Conservation (phyloP, 2,888 invertebrate genomes). For the Steinernema carpocapsae region DNA sequence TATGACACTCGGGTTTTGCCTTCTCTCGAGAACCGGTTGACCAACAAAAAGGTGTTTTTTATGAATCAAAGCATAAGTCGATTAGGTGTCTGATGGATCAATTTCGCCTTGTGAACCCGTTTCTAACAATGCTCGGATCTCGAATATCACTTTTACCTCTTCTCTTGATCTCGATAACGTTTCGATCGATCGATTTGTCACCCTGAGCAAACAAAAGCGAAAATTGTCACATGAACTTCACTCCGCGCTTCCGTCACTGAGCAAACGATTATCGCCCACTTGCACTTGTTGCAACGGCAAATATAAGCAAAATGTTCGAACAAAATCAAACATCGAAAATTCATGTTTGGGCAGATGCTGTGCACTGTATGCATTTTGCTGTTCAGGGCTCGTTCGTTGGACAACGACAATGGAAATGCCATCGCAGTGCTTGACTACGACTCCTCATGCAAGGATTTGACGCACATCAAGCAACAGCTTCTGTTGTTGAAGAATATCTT, state of each 20-base stretch:
- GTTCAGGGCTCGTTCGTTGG: constrained; percentile 13
- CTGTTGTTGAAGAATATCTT: constrained; percentile 15
- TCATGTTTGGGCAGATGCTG: background rate
- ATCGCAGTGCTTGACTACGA: constrained; percentile 1
- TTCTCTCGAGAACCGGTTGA: constrained; percentile 11
- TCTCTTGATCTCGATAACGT: too few relatives aligned
- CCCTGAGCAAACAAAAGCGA: too few relatives aligned
- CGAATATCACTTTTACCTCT: too few relatives aligned
- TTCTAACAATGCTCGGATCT: too few relatives aligned
- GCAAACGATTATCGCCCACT: constrained; percentile 10
- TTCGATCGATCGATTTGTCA: too few relatives aligned
- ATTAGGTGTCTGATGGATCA: background rate
- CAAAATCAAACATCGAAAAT: background rate
- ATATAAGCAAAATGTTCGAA: background rate
- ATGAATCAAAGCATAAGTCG: background rate
- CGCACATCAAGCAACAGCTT: constrained; percentile 19
- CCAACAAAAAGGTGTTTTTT: background rate
- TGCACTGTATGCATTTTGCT: background rate
- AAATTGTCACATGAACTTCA: too few relatives aligned
- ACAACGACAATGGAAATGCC: constrained; percentile 1
- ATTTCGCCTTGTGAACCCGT: too few relatives aligned
- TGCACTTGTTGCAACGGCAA: constrained; percentile 15
- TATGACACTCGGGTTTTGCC: too few relatives aligned
- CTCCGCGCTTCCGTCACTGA: background rate
- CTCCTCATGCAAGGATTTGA: constrained; percentile 22